Conservation (phyloP, 1,140 invertebrate species). For the Aphelenchoides fujianensis region DNA sequence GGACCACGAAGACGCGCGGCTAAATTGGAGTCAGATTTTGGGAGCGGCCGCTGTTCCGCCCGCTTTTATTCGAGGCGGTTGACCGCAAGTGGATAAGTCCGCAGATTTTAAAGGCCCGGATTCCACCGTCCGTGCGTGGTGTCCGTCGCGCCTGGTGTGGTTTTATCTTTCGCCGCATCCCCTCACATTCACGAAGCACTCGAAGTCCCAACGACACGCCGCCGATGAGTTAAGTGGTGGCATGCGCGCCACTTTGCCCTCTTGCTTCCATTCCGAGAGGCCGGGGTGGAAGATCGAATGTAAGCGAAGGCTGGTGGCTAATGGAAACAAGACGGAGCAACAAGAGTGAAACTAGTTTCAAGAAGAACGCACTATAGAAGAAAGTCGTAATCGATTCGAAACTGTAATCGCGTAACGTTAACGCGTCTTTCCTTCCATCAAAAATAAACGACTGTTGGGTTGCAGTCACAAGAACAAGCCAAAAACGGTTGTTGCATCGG, state of each 20-base stretch:
- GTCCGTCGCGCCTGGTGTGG: slow-evolving; percentile 9
- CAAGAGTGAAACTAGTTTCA: too few relatives aligned
- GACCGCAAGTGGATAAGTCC: slow-evolving; percentile 10
- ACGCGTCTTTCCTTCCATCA: too few relatives aligned
- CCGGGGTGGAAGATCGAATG: slow-evolving; percentile 4
- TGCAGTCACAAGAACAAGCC: too few relatives aligned
- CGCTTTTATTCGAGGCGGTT: slow-evolving; percentile 1
- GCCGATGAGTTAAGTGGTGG: not conserved
- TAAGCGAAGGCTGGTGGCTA: too few relatives aligned
- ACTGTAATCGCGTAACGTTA: too few relatives aligned
- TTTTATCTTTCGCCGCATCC: slow-evolving; percentile 6
- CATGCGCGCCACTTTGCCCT: too few relatives aligned
- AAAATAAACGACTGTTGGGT: too few relatives aligned
- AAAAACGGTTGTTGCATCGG: too few relatives aligned
- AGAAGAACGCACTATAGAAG: too few relatives aligned
- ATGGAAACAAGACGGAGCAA: too few relatives aligned
- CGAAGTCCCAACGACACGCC: not conserved
- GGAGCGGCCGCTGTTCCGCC: not conserved
- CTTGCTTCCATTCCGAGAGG: too few relatives aligned
- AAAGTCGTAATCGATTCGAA: too few relatives aligned
- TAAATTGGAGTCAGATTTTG: slow-evolving; percentile 15
- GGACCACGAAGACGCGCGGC: not conserved
- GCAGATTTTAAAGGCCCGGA: slow-evolving; percentile 9
- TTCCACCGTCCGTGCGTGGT: not conserved
- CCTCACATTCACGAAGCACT: not conserved